Evolutionary conservation across 2,797 vertebrate species (phyloP), one percentile per base, ranked within the genome.

Genomic region (Paratrypauchen microcephalus): DNA sequence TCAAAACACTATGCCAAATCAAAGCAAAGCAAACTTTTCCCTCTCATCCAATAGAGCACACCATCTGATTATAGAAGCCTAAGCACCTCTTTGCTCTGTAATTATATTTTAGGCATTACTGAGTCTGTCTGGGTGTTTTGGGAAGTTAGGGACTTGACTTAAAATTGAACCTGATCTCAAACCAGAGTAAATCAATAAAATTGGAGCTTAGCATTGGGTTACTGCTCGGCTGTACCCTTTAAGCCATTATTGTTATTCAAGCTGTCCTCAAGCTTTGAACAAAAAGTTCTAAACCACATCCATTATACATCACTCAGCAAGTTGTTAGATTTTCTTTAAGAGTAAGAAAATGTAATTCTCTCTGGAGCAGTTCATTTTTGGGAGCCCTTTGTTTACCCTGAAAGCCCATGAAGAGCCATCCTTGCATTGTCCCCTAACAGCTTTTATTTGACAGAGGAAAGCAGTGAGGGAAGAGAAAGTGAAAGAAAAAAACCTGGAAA

Each of bases 261-360:
- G 80, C 68, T 24, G 64, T 71, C 71, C 82, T 50, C 86, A 56
- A 80, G 74, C 69, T 73, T 2, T 1, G 69, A 66, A 72, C 72
- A 91, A 85, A 87, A 86, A 79, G 85, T 80, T 78, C 82, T 71
- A 87, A 76, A 70, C 71, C 74, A 69, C 79, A 82, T 75, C 85
- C 79, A 87, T 92, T 92, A 86, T 90, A 88, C 68, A 80, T 80
- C 80, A 87, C 81, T 80, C 84, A 90, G 86, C 92, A 94, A 92
- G 92, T 83, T 89, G 91, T 87, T 91, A 83, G 88, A 91, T 93
- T 93, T 92, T 88, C 72, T 81, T 80, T 84, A 75, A 89, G 89
- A 87, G 81, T 91, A 93, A 94, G 93, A 96, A 94, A 93, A 93
- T 89, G 90, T 94, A 92, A 95, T 95, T 95, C 95, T 94, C 93